Conservation (phyloP, 2,888 invertebrate genomes). For the Sesamia inferens region DNA sequence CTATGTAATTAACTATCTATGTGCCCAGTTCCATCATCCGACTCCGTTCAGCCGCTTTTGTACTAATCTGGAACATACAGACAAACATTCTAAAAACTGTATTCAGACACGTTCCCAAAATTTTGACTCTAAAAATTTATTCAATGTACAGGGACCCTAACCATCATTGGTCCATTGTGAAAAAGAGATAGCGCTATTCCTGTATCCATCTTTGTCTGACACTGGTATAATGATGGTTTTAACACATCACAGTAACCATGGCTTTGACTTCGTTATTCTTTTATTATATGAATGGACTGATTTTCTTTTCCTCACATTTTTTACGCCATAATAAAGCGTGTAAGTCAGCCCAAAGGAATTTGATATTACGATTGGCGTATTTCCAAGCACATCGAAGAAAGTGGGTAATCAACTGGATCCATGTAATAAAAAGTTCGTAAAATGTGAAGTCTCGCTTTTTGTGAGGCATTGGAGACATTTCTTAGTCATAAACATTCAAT, state of each 20-base stretch:
- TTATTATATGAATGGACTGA: not conserved
- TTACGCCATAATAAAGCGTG: not conserved
- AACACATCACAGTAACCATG: too few species aligned
- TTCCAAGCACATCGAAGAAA: conserved; percentile 48
- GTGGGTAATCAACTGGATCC: conserved; percentile 58
- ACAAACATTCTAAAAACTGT: not conserved
- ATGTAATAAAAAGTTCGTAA: conserved; percentile 61
- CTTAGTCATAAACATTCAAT: conserved; percentile 59
- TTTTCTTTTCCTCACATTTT: conserved; percentile 3
- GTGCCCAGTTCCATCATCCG: not conserved
- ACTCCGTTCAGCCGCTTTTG: not conserved
- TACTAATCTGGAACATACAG: not conserved
- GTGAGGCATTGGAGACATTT: conserved; percentile 51
- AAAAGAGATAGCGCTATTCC: too few species aligned
- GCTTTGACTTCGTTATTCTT: not conserved
- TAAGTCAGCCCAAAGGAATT: conserved; percentile 32
- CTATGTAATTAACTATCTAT: not conserved
- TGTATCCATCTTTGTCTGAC: too few species aligned
- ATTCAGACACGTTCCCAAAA: not conserved
- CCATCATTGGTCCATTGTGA: too few species aligned
- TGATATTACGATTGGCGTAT: conserved; percentile 47
- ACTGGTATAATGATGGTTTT: too few species aligned
- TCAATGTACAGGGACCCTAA: not conserved
- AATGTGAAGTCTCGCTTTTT: conserved; percentile 49
- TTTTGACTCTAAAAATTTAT: not conserved